These are phyloP conservation scores for Drosophila oshimai DNA, from an alignment of 1,140 invertebrate species.

Conservation along the genomic window DNA sequence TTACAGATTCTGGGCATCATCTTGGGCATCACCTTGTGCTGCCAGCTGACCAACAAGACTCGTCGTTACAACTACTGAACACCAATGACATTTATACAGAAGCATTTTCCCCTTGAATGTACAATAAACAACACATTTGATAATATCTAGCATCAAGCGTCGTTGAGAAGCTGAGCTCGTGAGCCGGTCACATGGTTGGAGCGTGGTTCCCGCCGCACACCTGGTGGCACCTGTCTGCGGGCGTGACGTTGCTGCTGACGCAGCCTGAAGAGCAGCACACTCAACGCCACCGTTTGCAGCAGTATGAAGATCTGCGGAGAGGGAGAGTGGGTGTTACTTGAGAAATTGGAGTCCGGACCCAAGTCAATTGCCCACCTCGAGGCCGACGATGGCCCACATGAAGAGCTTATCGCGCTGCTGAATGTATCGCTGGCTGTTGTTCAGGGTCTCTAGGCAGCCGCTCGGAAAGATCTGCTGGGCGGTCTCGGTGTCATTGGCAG, in stretches of 20 bases:
- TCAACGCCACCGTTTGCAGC: slow-evolving; percentile 51
- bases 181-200: slow-evolving; percentile 59
- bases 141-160: slow-evolving; percentile 33
- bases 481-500: slow-evolving; percentile 25
- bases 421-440: slow-evolving; percentile 33
- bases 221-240: slow-evolving; percentile 55
- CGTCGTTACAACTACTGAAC: slow-evolving; percentile 64
- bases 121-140: slow-evolving; percentile 51
- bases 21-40: slow-evolving; percentile 63
- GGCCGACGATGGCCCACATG: slow-evolving; percentile 70
- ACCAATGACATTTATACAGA: slow-evolving; percentile 19
- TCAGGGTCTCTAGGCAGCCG: slow-evolving; percentile 52
- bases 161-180: slow-evolving; percentile 45
- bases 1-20: slow-evolving; percentile 66
- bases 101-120: slow-evolving; percentile 34
- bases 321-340: background rate
- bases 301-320: slow-evolving; percentile 54
- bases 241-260: slow-evolving; percentile 36
- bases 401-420: slow-evolving; percentile 64
- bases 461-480: slow-evolving; percentile 33
- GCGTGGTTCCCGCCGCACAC: slow-evolving; percentile 58
- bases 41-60: slow-evolving; percentile 68
- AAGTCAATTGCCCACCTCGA: slow-evolving; percentile 55
- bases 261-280: slow-evolving; percentile 54
- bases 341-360: background rate